Base-by-base conservation (phyloP, 2,797 vertebrate species). In the Chelon labrosus region DNA sequence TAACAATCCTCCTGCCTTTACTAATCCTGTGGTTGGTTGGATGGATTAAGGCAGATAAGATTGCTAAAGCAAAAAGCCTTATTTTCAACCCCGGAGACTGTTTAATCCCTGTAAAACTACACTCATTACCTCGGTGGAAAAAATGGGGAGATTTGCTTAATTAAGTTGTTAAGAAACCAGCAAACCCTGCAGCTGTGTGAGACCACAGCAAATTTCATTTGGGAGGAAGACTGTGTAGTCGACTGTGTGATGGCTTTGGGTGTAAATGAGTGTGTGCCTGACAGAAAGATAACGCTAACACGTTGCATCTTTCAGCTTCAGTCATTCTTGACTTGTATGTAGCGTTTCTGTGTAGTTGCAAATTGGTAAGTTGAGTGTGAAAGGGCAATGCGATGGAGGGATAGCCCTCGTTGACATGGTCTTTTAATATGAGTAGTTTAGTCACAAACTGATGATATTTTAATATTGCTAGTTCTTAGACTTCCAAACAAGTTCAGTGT, bases 101-200 rank as follows among this genome's bases (percentile, higher is more conserved):
- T 80, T 83, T 92, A 92, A 92, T 91, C 88, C 85, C 72, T 85
- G 87, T 89, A 85, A 88, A 91, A 92, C 87, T 88, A 78, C 44
- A 62, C 79, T 90, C 86, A 88, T 92, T 90, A 92, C 83, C 80
- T 79, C 61, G 31, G 53, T 73, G 78, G 70, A 80, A 82, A 88
- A 83, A 88, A 90, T 67, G 65, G 67, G 81, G 76, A 87, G 89
- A 91, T 89, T 91, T 86, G 76, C 88, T 89, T 94, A 92, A 92
- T 94, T 91, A 92, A 92, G 85, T 84, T 85, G 84, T 93, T 89
- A 90, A 87, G 84, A 79, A 88, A 85, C 59, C 85, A 83, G 71
- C 78, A 91, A 86, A 83, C 83, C 88, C 80, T 79, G 78, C 89
- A 90, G 92, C 92, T 87, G 82, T 84, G 80, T 81, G 81, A 77